These are phyloP conservation scores for Epinotia brunnichana DNA, from an alignment of 2,888 invertebrate species.

Conservation along the genomic window DNA sequence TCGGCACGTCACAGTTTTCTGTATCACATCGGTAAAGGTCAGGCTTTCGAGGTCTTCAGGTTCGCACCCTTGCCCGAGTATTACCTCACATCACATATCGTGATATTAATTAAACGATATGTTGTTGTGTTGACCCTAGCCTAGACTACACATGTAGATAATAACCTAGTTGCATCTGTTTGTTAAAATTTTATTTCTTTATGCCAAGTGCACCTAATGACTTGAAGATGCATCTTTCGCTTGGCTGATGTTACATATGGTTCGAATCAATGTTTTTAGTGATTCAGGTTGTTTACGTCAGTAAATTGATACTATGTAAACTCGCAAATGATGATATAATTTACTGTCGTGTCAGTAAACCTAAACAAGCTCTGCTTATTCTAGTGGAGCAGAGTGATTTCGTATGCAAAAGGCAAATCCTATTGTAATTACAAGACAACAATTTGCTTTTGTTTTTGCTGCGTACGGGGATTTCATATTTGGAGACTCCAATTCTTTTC, in stretches of 20 bases:
- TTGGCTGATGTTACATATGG: background rate
- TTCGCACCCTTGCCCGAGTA: constrained; percentile 35
- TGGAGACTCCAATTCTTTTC: constrained; percentile 1
- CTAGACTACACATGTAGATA: constrained; percentile 19
- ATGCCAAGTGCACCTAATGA: background rate
- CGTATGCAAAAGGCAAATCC: constrained; percentile 19
- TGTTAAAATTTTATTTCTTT: background rate
- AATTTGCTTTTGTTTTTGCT: constrained; percentile 9
- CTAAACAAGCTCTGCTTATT: background rate
- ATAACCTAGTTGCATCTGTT: constrained; percentile 23
- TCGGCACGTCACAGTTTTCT: constrained; percentile 21
- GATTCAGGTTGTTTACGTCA: background rate
- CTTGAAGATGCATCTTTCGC: background rate
- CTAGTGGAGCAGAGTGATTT: constrained; percentile 28
- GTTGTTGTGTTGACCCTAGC: constrained; percentile 29
- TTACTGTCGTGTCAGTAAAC: constrained; percentile 8
- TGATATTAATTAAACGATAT: constrained; percentile 9
- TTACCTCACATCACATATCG: constrained; percentile 10
- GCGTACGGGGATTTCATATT: background rate
- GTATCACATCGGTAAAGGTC: constrained; percentile 25
- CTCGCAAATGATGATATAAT: background rate
- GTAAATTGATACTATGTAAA: constrained; percentile 6
- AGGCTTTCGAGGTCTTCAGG: constrained; percentile 32
- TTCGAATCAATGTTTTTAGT: background rate
- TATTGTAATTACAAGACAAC: constrained; percentile 31